These are phyloP conservation scores for Drosophila sp. DNA, from an alignment of 1,140 invertebrate genomes.

Conservation along the genomic window DNA sequence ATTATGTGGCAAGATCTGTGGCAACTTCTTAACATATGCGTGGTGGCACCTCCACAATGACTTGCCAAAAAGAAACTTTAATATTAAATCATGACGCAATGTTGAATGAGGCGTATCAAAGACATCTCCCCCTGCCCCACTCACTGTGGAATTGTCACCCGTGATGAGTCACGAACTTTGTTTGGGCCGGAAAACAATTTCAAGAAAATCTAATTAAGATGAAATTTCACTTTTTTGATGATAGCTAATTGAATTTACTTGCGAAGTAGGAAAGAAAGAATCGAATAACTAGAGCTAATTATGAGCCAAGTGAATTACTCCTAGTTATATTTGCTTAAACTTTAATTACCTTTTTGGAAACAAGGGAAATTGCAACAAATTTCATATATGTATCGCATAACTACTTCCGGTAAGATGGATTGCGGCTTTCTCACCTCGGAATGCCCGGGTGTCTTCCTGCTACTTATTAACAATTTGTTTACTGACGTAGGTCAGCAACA, in stretches of 20 bases:
- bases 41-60: slow-evolving; percentile 31
- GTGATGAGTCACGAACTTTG: slow-evolving; percentile 31
- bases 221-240: slow-evolving; percentile 73
- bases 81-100: slow-evolving; percentile 51
- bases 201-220: slow-evolving; percentile 66
- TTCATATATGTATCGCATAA: background rate
- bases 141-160: background rate
- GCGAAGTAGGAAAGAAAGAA: background rate
- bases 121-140: background rate
- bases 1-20: slow-evolving; percentile 15
- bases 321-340: no score
- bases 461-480: slow-evolving; percentile 3
- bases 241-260: slow-evolving; percentile 36
- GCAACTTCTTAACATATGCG: background rate
- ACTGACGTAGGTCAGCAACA: slow-evolving; percentile 62
- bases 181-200: slow-evolving; percentile 36
- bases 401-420: background rate
- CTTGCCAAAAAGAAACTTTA: slow-evolving; percentile 40
- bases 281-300: background rate
- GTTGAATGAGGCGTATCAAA: slow-evolving; percentile 53
- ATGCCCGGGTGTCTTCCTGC: background rate
- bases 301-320: no score
- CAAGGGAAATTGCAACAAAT: background rate
- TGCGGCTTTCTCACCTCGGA: background rate
- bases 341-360: background rate